A percentile compares a stretch with the other conserved stretches of the same genome.
Conservation (phyloP, 2,797 vertebrate genomes). For the Urosaurus nigricauda region DNA sequence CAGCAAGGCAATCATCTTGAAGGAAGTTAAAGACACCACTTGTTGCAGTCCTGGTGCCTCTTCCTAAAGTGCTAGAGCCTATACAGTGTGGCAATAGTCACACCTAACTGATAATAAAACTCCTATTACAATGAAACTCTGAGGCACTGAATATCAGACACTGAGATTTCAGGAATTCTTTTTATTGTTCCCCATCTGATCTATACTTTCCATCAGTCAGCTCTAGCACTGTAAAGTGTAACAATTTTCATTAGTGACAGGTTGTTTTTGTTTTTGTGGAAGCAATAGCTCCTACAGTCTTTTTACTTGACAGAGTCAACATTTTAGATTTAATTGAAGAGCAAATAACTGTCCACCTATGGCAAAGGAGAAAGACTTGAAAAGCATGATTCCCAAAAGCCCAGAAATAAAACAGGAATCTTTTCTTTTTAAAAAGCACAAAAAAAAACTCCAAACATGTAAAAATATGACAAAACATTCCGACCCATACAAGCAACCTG, state of each 20-base stretch:
- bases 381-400: background rate
- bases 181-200: background rate
- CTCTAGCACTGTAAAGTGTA: background rate
- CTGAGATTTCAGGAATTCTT: conserved; percentile 7
- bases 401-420: background rate
- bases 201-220: background rate
- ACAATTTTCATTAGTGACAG: background rate
- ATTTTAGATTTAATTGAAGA: conserved; percentile 5
- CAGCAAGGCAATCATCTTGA: no score
- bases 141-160: background rate
- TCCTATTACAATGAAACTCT: conserved; percentile 10
- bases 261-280: background rate
- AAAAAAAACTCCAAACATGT: no score
- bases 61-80: no score
- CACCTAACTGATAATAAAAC: conserved; percentile 13
- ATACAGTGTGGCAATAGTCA: no score
- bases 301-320: background rate
- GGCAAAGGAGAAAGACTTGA: background rate
- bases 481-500: no score
- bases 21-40: no score
- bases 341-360: background rate
- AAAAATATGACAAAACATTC: no score
- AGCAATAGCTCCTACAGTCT: background rate
- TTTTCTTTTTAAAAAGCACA: no score
- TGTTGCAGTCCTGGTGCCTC: no score